phyloP scores from a whole-genome alignment of 2,888 invertebrate genomes.

The Eupsilia transversa region DNA sequence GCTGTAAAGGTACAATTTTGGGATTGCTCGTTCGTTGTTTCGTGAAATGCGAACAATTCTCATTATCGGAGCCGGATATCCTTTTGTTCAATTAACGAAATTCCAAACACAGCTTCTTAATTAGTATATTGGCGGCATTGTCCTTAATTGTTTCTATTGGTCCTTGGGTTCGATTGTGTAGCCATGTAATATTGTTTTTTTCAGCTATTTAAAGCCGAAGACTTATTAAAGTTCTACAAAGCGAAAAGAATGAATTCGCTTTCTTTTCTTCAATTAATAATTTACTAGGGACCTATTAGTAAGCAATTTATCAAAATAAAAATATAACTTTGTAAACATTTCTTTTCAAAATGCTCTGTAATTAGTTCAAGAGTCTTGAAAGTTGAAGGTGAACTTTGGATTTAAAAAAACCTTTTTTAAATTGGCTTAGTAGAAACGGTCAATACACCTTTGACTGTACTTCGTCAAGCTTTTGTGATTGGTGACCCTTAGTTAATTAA shows the following conservation, averaged over 20 bases:
- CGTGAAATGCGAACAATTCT: conserved; percentile 37
- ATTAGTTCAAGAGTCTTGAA: conserved; percentile 12
- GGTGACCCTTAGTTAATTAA: conserved; percentile 1
- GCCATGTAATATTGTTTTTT: conserved; percentile 21
- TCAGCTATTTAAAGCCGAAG: conserved; percentile 12
- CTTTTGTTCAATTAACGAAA: conserved; percentile 58
- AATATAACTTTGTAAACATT: conserved; percentile 12
- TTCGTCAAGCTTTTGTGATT: not conserved
- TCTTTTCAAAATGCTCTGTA: conserved; percentile 13
- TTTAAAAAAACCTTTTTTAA: conserved; percentile 8
- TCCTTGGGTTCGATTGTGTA: conserved; percentile 36
- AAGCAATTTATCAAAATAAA: conserved; percentile 6
- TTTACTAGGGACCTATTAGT: not conserved
- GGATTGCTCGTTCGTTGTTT: conserved; percentile 36
- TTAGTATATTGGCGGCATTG: conserved; percentile 51
- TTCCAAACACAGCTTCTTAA: conserved; percentile 44
- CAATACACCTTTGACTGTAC: conserved; percentile 4
- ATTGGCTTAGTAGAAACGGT: not conserved
- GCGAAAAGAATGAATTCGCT: conserved; percentile 11
- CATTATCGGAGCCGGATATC: conserved; percentile 46
- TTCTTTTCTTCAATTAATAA: not conserved
- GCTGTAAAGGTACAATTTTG: conserved; percentile 35
- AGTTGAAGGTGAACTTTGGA: conserved; percentile 8
- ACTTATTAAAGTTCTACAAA: conserved; percentile 17
- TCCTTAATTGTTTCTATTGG: conserved; percentile 50